phyloP scores from a whole-genome alignment of 2,113 vertebrate genomes.

The Cheirogaleus medius region DNA sequence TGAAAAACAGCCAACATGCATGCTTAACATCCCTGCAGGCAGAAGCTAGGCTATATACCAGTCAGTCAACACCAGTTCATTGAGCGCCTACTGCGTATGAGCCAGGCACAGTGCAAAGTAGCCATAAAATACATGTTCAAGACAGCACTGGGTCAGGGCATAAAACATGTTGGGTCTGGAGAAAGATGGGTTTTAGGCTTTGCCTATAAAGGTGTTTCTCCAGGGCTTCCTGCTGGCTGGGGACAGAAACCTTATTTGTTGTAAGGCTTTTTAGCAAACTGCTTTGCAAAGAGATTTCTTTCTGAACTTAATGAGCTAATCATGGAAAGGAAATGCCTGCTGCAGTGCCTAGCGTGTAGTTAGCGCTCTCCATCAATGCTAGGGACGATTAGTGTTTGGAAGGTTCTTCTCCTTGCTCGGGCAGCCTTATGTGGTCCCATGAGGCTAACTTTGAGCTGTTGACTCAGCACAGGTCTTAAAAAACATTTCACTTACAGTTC shows the following conservation, averaged over 20 bases:
- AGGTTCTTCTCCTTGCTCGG: background rate
- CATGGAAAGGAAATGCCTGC: background rate
- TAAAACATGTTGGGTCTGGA: background rate
- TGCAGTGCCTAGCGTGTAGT: background rate
- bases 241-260: background rate
- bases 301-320: background rate
- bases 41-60: too few species aligned
- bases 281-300: background rate
- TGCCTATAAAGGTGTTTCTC: background rate
- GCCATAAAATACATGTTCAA: background rate
- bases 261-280: background rate
- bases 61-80: background rate
- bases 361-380: background rate
- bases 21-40: background rate
- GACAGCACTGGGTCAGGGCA: background rate
- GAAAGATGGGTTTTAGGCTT: background rate
- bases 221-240: background rate
- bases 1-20: background rate
- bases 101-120: background rate
- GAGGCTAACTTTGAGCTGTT: background rate
- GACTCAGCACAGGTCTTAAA: background rate
- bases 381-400: background rate
- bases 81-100: background rate
- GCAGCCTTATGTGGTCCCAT: too few species aligned
- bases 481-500: background rate